Evolutionary conservation across 92 coral and sea anemone species (phyloP), one percentile per base, ranked within the genome.

Genomic region (Epizoanthus scotinus): DNA sequence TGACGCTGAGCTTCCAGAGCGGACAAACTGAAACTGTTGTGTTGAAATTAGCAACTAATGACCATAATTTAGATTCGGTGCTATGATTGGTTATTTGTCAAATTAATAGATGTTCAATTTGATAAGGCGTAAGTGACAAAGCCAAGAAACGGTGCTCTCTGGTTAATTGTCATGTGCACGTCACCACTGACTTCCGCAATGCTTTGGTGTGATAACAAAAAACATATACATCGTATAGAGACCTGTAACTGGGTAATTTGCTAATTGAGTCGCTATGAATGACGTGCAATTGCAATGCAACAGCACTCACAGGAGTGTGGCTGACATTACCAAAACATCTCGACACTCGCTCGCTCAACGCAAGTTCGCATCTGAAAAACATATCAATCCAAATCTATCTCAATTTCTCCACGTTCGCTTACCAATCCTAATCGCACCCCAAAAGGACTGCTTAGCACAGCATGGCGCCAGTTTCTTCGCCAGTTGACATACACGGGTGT

Each of bases 41-140:
- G 97, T 92, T 90, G 97, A 92, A 92, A 92, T 92, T 92, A 92
- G 97, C 97, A 85, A 92, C 97, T 92, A 92, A 92, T 92, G 97
- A 92, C 89, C 90, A 91, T 88, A 92, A 92, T 92, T 92, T 92
- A 92, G 97, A 92, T 92, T 86, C 97, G 70, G 75, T 47, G 66
- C 86, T 78, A 77, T 92, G 97, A 92, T 92, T 92, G 97, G 97
- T 83, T 90, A 89, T 87, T 92, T 86, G 94, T 79, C 97, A 90
- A 78, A 92, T 92, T 89, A 92, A 92, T 92, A 90, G 94, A 92
- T 92, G 92, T 83, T 82, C 63, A 83, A 73, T 88, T 84, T 87
- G 97, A 92, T 92, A 92, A 92, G 89, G 74, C 42, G 52, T 78
- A 85, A 85, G 87, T 92, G 97, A 89, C 92, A 89, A 90, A 92